Percentiles rank a stretch among this genome's conserved stretches.
Conservation (phyloP, 2,113 vertebrate genomes). For the Spermophilus dauricus region DNA sequence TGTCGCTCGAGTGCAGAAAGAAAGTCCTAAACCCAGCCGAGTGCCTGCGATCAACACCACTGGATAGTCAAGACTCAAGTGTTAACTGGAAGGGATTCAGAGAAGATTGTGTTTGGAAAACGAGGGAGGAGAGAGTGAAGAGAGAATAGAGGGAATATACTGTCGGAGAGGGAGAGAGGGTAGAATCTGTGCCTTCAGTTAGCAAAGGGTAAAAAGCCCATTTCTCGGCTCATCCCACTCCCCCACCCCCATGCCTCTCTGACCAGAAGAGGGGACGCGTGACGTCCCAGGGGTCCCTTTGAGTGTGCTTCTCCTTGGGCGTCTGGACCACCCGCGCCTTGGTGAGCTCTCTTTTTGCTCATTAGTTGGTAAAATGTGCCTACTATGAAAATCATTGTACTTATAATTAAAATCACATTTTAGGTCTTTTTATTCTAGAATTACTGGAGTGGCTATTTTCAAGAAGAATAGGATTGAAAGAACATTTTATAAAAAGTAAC, state of each 20-base stretch:
- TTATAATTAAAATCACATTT: conserved; percentile 70
- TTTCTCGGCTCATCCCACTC: not conserved
- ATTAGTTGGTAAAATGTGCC: conserved; percentile 60
- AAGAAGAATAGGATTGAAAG: conserved; percentile 53
- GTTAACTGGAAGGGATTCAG: not conserved
- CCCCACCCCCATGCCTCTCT: not conserved
- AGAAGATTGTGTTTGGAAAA: not conserved
- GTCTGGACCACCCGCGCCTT: no score
- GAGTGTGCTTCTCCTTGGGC: no score
- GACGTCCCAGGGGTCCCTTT: rapidly evolving
- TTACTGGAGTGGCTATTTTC: conserved; percentile 54
- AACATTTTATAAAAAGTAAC: conserved; percentile 68
- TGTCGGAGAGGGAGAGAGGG: no score
- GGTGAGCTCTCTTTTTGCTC: not conserved
- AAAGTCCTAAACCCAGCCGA: not conserved
- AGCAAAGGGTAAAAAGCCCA: not conserved
- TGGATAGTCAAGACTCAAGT: not conserved
- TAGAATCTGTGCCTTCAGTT: rapidly evolving
- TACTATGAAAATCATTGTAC: conserved; percentile 68
- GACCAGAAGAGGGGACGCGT: rapidly evolving
- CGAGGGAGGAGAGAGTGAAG: not conserved
- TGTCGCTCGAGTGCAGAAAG: not conserved
- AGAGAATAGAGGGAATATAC: not conserved
- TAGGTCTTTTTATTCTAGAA: conserved; percentile 21
- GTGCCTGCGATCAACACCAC: not conserved